Percentiles rank a stretch among this genome's conserved stretches.
Evolutionary conservation across 1,140 invertebrate species (phyloP).

Genomic region (Theocolax elegans): DNA sequence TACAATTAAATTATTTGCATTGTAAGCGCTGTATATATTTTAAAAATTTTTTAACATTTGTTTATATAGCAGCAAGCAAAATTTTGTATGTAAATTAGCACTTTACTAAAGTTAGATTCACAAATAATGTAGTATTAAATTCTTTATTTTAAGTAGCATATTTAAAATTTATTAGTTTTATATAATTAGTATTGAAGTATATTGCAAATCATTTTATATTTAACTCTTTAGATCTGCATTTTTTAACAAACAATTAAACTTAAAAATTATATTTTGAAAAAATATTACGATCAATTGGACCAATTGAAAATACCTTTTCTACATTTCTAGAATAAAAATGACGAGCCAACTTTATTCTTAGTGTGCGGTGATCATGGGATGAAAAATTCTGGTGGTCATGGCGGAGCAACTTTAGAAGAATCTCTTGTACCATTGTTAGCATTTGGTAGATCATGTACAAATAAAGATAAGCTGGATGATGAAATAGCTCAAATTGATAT

Average conservation of each 20-base stretch:
- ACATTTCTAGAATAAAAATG: constrained; percentile 57
- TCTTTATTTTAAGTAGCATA: no score
- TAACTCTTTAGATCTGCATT: constrained; percentile 9
- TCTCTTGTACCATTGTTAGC: constrained; percentile 83
- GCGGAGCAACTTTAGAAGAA: constrained; percentile 86
- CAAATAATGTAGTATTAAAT: no score
- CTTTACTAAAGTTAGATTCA: no score
- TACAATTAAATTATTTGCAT: no score
- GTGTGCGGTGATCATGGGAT: constrained; percentile 96
- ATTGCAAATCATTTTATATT: constrained; percentile 13
- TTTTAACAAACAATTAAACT: no score
- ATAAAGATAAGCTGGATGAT: constrained; percentile 37
- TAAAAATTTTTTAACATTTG: neutral
- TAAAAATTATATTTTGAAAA: no score
- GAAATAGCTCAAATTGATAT: constrained; percentile 85
- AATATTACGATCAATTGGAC: constrained; percentile 21
- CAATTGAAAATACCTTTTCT: neutral
- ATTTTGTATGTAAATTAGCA: no score
- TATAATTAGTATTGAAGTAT: no score
- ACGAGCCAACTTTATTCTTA: constrained; percentile 73
- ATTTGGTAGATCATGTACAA: constrained; percentile 59
- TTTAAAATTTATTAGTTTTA: no score
- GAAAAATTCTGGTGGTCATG: constrained; percentile 94
- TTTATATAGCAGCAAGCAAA: neutral
- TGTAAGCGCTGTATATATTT: no score